Base-by-base conservation (phyloP, 2,888 invertebrate genomes). In the Elgonia sp. region DNA sequence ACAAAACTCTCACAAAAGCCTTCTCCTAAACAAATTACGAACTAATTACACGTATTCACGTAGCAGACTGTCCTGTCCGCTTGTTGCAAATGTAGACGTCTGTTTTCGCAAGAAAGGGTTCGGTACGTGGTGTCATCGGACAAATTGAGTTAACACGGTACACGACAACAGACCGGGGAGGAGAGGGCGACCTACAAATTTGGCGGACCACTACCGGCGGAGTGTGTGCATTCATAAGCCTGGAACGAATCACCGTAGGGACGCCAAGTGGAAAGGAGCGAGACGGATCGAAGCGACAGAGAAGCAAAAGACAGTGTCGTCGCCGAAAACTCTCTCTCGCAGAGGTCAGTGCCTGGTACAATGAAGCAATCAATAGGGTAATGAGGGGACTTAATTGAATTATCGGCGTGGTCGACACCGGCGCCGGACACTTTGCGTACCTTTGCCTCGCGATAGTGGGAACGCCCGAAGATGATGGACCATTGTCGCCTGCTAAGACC, bases 361-460 rank as follows among this genome's bases (percentile, higher is more conserved):
- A 94, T 94, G 93, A 93, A 92, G 93, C 94, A 94, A 94, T 94
- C 94, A 94, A 94, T 94, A 94, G 93, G 94, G 94, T 94, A 94
- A 94, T 94, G 94, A 93, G 94, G 93, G 94, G 93, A 93, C 93
- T 93, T 94, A 93, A 94, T 94, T 93, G 92, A 94, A 94, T 94
- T 94, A 94, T 94, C 93, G 93, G 93, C 92, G 92, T 90, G 94
- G 93, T 91, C 92, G 90, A 92, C 92, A 92, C 91, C 90, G 92
- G 90, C 91, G 91, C 89, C 87, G 86, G 90, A 91, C 91, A 91
- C 92, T 92, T 90, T 91, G 90, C 90, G 87, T 92, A 90, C 91
- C 92, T 92, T 91, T 91, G 90, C 91, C 89, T 89, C 90, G 91
- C 91, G 91, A 91, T 91, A 91, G 90, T 90, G 91, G 91, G 84